A percentile compares a stretch with the other conserved stretches of the same genome.
Evolutionary conservation across 2,113 vertebrate genomes (phyloP).

Genomic region (Neolamprologus sp.): DNA sequence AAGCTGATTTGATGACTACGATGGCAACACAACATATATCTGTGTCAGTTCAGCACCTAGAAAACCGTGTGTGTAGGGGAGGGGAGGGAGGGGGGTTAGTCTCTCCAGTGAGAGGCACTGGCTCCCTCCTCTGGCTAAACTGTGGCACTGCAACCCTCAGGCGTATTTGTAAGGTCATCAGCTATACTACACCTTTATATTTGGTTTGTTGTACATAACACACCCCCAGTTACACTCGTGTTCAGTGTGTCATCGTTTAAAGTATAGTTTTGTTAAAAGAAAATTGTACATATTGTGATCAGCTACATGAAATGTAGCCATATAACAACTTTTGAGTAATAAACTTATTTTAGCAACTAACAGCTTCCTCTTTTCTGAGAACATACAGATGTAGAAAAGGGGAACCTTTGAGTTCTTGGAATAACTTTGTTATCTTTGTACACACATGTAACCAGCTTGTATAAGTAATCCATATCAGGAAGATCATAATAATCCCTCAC

Average conservation of each 20-base stretch:
- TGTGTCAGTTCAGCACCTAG: background rate
- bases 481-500: background rate
- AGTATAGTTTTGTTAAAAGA: background rate
- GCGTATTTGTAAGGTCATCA: background rate
- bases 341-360: background rate
- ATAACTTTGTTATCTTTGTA: background rate
- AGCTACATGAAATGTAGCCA: background rate
- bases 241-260: background rate
- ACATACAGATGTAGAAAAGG: background rate
- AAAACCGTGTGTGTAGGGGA: background rate
- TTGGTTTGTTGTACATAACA: background rate
- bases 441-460: background rate
- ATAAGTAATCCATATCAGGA: background rate
- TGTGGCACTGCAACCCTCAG: background rate
- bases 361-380: background rate
- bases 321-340: background rate
- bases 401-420: background rate
- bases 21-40: background rate
- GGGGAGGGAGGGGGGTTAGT: background rate
- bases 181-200: background rate
- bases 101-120: background rate
- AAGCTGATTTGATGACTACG: slow-evolving; percentile 27
- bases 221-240: background rate
- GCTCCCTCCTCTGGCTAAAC: slow-evolving; percentile 25
- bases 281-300: background rate